Percentiles rank a stretch among this genome's conserved stretches.
These are phyloP conservation scores for Centruroides vittatus DNA, from an alignment of 1,140 invertebrate species.

Conservation along the genomic window DNA sequence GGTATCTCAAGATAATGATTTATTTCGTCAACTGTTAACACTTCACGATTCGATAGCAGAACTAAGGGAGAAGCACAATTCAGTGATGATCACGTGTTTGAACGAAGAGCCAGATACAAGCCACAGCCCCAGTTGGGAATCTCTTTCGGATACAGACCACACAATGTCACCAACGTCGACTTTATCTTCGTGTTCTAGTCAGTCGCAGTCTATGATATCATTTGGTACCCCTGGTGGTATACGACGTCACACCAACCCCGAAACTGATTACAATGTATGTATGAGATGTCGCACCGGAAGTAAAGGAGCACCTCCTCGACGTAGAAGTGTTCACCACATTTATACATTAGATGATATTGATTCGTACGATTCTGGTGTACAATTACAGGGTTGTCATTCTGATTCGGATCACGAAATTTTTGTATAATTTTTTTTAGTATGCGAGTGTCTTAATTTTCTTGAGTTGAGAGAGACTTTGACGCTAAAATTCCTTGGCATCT, in stretches of 20 bases:
- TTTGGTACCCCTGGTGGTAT: conserved; percentile 1
- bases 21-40: conserved; percentile 23
- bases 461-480: too few relatives aligned
- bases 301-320: conserved; percentile 10
- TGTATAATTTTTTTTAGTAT: conserved; percentile 1
- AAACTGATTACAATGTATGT: conserved; percentile 2
- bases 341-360: conserved; percentile 13
- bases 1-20: conserved; percentile 24
- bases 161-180: conserved; percentile 12
- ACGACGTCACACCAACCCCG: background rate
- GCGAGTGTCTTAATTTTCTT: too few relatives aligned
- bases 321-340: conserved; percentile 6
- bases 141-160: conserved; percentile 9
- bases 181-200: conserved; percentile 15
- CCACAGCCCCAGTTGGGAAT: conserved; percentile 11
- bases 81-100: conserved; percentile 5
- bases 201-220: background rate
- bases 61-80: conserved; percentile 13
- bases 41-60: conserved; percentile 23
- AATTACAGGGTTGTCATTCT: conserved; percentile 14
- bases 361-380: conserved; percentile 15
- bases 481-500: too few relatives aligned
- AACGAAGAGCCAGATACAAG: background rate
- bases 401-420: conserved; percentile 17
- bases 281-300: conserved; percentile 5